These are phyloP conservation scores for Sebastes minor DNA, from an alignment of 2,797 vertebrate genomes.

Conservation along the genomic window DNA sequence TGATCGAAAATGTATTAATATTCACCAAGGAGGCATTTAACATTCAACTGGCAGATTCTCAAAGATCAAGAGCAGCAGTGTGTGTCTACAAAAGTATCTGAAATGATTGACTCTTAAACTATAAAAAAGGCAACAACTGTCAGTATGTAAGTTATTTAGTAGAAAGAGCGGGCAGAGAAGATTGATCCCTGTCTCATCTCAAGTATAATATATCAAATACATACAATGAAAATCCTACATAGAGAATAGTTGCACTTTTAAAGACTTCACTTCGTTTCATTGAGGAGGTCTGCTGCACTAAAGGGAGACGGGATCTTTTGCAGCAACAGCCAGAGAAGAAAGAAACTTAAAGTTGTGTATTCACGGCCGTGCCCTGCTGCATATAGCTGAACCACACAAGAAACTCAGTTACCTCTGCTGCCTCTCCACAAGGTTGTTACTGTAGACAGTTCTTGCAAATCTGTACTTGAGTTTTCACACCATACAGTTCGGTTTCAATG, in stretches of 20 bases:
- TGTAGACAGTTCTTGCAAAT: not conserved
- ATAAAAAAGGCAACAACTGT: not conserved
- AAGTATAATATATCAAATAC: not conserved
- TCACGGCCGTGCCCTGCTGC: not conserved
- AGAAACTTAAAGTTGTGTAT: not conserved
- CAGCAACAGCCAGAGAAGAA: not conserved
- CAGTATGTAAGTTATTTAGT: not conserved
- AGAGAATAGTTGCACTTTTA: not conserved
- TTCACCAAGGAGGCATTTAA: slow-evolving; percentile 44
- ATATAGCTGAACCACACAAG: not conserved
- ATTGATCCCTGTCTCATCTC: not conserved
- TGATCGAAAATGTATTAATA: slow-evolving; percentile 42
- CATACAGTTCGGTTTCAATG: not conserved
- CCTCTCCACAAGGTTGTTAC: not conserved
- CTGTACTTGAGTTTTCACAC: not conserved
- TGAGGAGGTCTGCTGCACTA: not conserved
- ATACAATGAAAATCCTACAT: not conserved
- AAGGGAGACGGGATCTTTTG: not conserved
- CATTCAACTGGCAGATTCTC: slow-evolving; percentile 28
- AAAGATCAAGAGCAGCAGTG: slow-evolving; percentile 25
- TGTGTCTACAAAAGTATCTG: not conserved
- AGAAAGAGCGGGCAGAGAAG: not conserved
- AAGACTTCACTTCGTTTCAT: not conserved
- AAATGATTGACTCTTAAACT: not conserved
- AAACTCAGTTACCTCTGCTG: not conserved